phyloP scores from a whole-genome alignment of 2,888 invertebrate species.

The Xanthia togata region DNA sequence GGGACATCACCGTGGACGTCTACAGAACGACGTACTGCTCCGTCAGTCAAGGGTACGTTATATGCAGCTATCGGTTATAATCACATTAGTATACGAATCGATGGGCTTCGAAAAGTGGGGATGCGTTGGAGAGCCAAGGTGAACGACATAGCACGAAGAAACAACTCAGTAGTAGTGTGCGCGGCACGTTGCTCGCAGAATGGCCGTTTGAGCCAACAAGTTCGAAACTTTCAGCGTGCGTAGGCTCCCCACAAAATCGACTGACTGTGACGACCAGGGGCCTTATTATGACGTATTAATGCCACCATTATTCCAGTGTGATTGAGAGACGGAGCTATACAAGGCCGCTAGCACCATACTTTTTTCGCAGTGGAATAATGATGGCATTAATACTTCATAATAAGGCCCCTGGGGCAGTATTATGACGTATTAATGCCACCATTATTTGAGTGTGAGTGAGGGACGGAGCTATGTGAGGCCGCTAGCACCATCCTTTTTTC shows the following conservation, averaged over 20 bases:
- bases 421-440: too few species aligned
- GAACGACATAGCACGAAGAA: neutral
- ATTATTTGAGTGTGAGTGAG: too few species aligned
- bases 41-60: constrained; percentile 75
- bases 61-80: neutral
- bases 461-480: too few species aligned
- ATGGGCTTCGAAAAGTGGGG: neutral
- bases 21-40: constrained; percentile 80
- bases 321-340: too few species aligned
- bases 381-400: too few species aligned
- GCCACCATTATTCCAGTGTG: too few species aligned
- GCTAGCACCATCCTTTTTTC: too few species aligned
- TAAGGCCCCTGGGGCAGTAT: too few species aligned
- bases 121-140: neutral
- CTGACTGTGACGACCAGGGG: neutral
- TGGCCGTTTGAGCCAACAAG: neutral
- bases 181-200: neutral
- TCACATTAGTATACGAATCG: neutral
- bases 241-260: neutral
- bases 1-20: constrained; percentile 69
- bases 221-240: neutral
- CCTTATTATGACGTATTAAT: too few species aligned
- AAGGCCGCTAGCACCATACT: too few species aligned
- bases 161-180: neutral
- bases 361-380: too few species aligned